Percentiles rank a stretch among this genome's conserved stretches.
phyloP scores from a whole-genome alignment of 2,797 vertebrate species.

The Peromyscus eremicus region DNA sequence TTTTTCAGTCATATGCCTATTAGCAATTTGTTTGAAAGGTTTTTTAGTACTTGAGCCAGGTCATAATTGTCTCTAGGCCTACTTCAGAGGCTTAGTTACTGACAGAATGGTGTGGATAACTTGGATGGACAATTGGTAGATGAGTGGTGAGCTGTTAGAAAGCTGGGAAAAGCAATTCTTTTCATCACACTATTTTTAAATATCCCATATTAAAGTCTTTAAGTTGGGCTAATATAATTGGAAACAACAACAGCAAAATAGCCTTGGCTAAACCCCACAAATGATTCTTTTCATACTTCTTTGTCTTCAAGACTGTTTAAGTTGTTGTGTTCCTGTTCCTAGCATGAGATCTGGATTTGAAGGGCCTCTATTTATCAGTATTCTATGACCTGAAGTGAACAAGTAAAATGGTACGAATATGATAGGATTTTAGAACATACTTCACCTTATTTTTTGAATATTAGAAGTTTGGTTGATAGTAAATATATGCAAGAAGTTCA shows the following conservation, averaged over 20 bases:
- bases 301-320: constrained; percentile 43
- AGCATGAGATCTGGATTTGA: constrained; percentile 4
- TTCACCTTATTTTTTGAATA: neutral
- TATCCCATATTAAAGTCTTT: constrained; percentile 27
- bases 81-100: neutral
- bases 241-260: constrained; percentile 14
- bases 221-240: constrained; percentile 29
- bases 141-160: constrained; percentile 15
- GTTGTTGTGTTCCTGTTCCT: neutral
- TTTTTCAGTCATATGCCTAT: neutral
- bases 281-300: neutral
- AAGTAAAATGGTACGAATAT: constrained; percentile 33
- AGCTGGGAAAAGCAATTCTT: constrained; percentile 33
- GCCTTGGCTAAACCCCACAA: neutral
- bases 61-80: neutral
- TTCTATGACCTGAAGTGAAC: neutral
- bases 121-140: neutral
- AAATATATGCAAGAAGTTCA: constrained; percentile 26
- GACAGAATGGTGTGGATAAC: neutral
- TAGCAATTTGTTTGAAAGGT: constrained; percentile 41
- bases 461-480: constrained; percentile 20
- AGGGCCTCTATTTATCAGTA: neutral
- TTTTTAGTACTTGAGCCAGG: neutral
- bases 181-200: neutral
- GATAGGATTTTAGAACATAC: neutral